Base-by-base conservation (phyloP, 1,140 invertebrate species). In the Cylas formicarius region DNA sequence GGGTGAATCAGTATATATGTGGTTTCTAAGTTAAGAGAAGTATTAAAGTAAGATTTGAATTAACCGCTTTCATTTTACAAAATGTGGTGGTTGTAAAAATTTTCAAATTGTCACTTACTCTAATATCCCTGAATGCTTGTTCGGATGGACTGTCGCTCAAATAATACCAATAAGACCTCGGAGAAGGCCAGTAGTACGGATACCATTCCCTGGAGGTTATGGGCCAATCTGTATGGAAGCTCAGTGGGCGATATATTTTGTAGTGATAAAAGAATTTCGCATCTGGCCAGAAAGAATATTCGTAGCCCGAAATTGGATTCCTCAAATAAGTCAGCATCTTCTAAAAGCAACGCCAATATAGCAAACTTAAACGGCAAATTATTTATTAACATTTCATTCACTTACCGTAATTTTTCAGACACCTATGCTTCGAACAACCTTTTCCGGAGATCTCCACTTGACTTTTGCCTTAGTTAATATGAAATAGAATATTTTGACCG, bases 281-380 rank as follows among this genome's bases (percentile, higher is more conserved):
- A 21, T 54, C 52, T 5, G 52, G 52, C 52, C 52, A 54, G 19
- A 54, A 50, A 5, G 52, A 54, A 33, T 45, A 54, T 48, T 54
- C 52, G 21, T 32, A 35, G 1, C 48, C 48, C 1, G 27, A 29
- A 20, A 54, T 50, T 8, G 47, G 47, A 28, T 54, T 54, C 27
- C 52, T 43, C 14, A 54, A 29, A 26, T 54, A 54, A 11, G 48
- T 54, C 18, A 54, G 51, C 51, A 53, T 53, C 16, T 49, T 28
- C 45, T 48, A 36, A 22, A 45, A 50, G n/a, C n/a, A n/a, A n/a
- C n/a, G n/a, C n/a, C n/a, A 34, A 44, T 2, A 18, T 17, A 7
- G 5, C 7, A 35, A 16, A 6, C 18, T 7, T 32, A 7, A 7
- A 32, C 7, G 11, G 29, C 29, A n/a, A n/a, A n/a, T n/a, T n/a